Conservation (phyloP, 2,113 vertebrate genomes). For the Pseudorasbora parva region DNA sequence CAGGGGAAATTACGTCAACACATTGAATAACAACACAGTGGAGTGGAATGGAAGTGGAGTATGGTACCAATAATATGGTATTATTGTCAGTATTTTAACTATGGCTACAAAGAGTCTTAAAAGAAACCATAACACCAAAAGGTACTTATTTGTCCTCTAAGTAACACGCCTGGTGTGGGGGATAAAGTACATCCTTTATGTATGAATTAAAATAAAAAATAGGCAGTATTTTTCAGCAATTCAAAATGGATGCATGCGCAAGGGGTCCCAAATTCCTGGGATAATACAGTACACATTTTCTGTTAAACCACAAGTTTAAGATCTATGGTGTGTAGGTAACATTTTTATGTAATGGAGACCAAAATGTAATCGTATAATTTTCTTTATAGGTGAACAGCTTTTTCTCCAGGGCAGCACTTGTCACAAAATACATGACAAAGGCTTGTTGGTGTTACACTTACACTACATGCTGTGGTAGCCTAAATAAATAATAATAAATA, state of each 20-base stretch:
- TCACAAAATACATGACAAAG: conserved; percentile 2
- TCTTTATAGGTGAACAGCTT: conserved; percentile 2
- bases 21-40: no score
- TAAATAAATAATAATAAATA: not conserved
- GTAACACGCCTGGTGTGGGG: not conserved
- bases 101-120: conserved; percentile 1
- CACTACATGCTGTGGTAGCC: not conserved
- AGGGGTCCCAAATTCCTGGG: not conserved
- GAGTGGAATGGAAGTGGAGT: not conserved
- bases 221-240: not conserved
- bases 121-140: conserved; percentile 9
- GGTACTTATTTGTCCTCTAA: conserved; percentile 1
- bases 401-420: conserved; percentile 6
- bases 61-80: not conserved
- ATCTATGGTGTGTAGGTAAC: not conserved
- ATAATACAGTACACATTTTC: not conserved
- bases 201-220: not conserved
- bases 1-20: no score
- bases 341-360: conserved; percentile 2
- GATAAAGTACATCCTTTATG: conserved; percentile 6
- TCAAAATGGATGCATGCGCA: not conserved
- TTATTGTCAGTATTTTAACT: not conserved
- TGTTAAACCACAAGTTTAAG: not conserved
- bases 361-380: not conserved
- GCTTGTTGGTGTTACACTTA: not conserved